These are phyloP conservation scores for Drosophila trapezifrons DNA, from an alignment of 1,140 invertebrate species.

Conservation along the genomic window DNA sequence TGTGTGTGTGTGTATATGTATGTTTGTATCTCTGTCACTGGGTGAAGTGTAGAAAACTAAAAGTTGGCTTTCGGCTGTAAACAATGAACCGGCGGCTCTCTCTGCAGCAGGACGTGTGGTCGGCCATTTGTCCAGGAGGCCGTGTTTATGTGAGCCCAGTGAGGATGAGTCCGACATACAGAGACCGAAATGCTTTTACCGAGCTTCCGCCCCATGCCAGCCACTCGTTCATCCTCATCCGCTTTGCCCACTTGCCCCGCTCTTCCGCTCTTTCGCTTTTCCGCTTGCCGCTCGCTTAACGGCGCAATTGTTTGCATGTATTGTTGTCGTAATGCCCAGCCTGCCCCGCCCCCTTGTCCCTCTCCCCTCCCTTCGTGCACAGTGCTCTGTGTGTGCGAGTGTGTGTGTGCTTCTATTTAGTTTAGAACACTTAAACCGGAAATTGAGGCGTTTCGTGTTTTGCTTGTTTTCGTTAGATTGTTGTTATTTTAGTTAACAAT, in stretches of 20 bases:
- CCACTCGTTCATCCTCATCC: conserved; percentile 50
- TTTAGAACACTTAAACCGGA: conserved; percentile 82
- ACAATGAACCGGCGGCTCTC: conserved; percentile 58
- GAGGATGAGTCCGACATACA: conserved; percentile 56
- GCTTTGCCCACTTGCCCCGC: neutral
- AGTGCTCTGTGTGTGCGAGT: conserved; percentile 28
- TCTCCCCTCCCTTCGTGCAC: neutral
- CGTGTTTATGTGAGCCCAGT: conserved; percentile 62
- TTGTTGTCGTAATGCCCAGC: conserved; percentile 48
- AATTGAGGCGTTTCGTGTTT: conserved; percentile 83
- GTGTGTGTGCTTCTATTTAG: conserved; percentile 70
- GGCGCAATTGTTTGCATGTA: conserved; percentile 64
- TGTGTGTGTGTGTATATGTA: conserved; percentile 4
- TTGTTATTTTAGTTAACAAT: conserved; percentile 83
- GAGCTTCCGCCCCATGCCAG: conserved; percentile 73
- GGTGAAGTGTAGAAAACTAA: conserved; percentile 77
- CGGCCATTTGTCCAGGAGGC: conserved; percentile 76
- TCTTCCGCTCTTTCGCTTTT: neutral
- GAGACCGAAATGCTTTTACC: conserved; percentile 79
- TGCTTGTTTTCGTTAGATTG: conserved; percentile 81
- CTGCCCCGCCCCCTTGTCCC: neutral
- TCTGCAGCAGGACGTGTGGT: conserved; percentile 62
- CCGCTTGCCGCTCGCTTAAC: conserved; percentile 52
- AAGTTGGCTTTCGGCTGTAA: conserved; percentile 72
- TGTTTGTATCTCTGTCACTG: conserved; percentile 42